Conservation (phyloP, 2,797 vertebrate species). For the Mormyrops attenuatus region DNA sequence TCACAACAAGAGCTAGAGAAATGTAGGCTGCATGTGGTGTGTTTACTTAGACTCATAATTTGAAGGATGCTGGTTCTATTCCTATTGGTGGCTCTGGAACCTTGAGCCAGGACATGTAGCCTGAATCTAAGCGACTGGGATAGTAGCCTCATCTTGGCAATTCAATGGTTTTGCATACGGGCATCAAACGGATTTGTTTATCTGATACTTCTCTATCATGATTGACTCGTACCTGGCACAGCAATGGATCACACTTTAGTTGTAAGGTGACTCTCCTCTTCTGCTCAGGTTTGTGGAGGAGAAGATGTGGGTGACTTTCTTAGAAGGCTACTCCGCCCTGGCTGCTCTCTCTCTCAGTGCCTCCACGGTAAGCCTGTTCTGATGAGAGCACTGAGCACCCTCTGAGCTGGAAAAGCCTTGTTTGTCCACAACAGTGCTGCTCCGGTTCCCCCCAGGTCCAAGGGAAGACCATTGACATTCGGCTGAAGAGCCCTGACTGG, state of each 20-base stretch:
- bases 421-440: background rate
- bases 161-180: background rate
- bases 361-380: slow-evolving; percentile 56
- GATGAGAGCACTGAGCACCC: background rate
- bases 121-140: background rate
- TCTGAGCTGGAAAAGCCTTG: background rate
- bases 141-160: background rate
- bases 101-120: background rate
- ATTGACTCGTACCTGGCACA: background rate
- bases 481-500: slow-evolving; percentile 90
- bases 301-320: slow-evolving; percentile 98
- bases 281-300: slow-evolving; percentile 86
- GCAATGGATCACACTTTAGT: background rate
- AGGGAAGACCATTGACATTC: slow-evolving; percentile 77
- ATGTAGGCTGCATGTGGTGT: background rate
- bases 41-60: background rate
- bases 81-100: background rate
- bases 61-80: background rate
- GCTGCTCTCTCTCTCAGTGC: slow-evolving; percentile 77
- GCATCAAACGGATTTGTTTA: background rate
- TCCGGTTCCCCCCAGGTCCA: slow-evolving; percentile 63
- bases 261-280: background rate
- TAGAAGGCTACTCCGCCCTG: slow-evolving; percentile 92
- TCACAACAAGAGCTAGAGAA: background rate
- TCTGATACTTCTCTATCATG: background rate